These are phyloP conservation scores for Catocala nupta DNA, from an alignment of 2,888 invertebrate species.

Conservation along the genomic window DNA sequence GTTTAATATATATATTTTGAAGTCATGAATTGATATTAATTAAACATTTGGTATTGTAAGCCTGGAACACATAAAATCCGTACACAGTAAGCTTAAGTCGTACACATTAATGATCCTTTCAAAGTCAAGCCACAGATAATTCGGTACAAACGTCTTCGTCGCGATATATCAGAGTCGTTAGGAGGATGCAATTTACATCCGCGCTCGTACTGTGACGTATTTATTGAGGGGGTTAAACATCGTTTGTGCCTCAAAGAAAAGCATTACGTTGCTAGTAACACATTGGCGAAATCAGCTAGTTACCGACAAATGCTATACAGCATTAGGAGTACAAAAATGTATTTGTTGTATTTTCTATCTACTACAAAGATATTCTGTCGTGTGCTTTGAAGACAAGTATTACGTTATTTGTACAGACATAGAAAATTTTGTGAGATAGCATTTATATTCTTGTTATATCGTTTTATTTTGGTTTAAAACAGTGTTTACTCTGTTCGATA, in stretches of 20 bases:
- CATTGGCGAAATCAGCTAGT: neutral
- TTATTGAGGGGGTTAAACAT: slow-evolving; percentile 41
- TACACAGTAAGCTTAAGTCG: slow-evolving; percentile 1
- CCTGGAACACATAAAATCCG: neutral
- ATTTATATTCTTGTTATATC: too few species aligned
- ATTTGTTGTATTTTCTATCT: neutral
- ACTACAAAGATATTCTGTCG: too few species aligned
- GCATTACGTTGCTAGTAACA: slow-evolving; percentile 5
- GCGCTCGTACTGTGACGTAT: slow-evolving; percentile 41
- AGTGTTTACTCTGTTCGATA: too few species aligned
- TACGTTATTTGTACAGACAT: too few species aligned
- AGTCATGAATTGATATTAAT: neutral
- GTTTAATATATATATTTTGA: too few species aligned
- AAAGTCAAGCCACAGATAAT: slow-evolving; percentile 36
- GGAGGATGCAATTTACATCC: slow-evolving; percentile 50
- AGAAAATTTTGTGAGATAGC: too few species aligned
- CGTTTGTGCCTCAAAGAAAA: slow-evolving; percentile 39
- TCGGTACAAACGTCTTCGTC: slow-evolving; percentile 35
- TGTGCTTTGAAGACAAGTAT: too few species aligned
- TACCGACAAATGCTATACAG: neutral
- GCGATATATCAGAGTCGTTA: slow-evolving; percentile 43
- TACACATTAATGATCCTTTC: slow-evolving; percentile 18
- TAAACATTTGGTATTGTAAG: slow-evolving; percentile 1
- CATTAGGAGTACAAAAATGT: neutral
- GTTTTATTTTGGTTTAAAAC: too few species aligned